Conservation (phyloP, 1,140 invertebrate genomes). For the Drosophila bocqueti region DNA sequence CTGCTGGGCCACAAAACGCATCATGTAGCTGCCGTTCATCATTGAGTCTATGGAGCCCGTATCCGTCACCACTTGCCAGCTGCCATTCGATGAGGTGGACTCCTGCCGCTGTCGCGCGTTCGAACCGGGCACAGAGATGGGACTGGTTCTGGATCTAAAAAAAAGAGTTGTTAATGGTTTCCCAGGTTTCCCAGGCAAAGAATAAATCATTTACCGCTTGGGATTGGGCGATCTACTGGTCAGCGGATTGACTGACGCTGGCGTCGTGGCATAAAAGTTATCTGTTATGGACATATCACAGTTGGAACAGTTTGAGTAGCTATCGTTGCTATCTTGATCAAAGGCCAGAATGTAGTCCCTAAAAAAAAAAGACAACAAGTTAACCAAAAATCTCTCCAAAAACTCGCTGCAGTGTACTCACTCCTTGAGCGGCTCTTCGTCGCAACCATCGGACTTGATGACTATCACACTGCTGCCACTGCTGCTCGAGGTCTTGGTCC, state of each 20-base stretch:
- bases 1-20: slow-evolving; percentile 84
- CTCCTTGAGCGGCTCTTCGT: slow-evolving; percentile 78
- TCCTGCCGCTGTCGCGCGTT: slow-evolving; percentile 87
- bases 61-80: slow-evolving; percentile 90
- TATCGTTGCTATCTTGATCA: slow-evolving; percentile 85
- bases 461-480: slow-evolving; percentile 79
- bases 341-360: slow-evolving; percentile 75
- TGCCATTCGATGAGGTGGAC: slow-evolving; percentile 86
- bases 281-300: slow-evolving; percentile 84
- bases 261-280: slow-evolving; percentile 74
- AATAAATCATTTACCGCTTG: slow-evolving; percentile 55
- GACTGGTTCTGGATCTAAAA: slow-evolving; percentile 86
- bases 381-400: neutral
- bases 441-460: slow-evolving; percentile 73
- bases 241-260: slow-evolving; percentile 62
- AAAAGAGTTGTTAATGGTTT: neutral
- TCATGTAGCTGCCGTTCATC: slow-evolving; percentile 86
- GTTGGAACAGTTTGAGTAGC: slow-evolving; percentile 83
- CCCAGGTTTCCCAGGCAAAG: no score
- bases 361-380: neutral
- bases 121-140: slow-evolving; percentile 87
- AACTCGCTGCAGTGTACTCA: slow-evolving; percentile 30
- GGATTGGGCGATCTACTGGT: slow-evolving; percentile 80
- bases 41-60: slow-evolving; percentile 87
- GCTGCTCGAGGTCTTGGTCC: slow-evolving; percentile 80